Evolutionary conservation across 2,113 vertebrate genomes (phyloP), one percentile per base, ranked within the genome.

Genomic region (Centropristis striata): DNA sequence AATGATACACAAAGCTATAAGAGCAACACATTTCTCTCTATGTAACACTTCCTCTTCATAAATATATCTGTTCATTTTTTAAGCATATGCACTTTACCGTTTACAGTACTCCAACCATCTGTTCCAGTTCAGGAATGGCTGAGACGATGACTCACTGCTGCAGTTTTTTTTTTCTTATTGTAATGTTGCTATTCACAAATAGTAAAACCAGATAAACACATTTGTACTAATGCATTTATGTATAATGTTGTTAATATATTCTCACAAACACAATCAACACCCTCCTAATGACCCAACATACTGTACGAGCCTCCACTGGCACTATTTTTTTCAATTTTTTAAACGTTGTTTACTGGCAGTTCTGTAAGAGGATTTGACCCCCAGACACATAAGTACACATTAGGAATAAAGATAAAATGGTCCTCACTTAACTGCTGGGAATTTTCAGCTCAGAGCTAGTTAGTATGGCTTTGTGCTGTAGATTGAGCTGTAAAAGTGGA

Each of bases 351-450:
- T 81, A 83, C 81, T 75, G 73, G 68, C 70, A 53, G 41, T 27
- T 51, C 15, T 74, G 42, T 86, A 88, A 90, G 88, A 86, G 84
- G 89, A 92, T 90, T 87, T 89, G 77, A 88, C 67, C 74, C 70
- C 7, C 68, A 79, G 66, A 86, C 70, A 51, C 75, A 86, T 88
- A 86, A 89, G 88, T 66, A 74, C 89, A 88, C 90, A 81, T 89
- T 86, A 84, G 60, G 32, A 71, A 37, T 68, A 50, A 54, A 78
- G 84, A 91, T 89, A 49, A 87, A 89, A 78, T 67, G 16, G 64
- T 78, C 36, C 41, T 78, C 66, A 53, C 73, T 86, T 68, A 76
- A 71, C 80, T 66, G 72, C 65, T 71, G 44, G 36, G 32, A 69
- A 72, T 84, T 65, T 86, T 14, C 70, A 57, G 77, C 84, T 78